Conservation (phyloP, 2,888 invertebrate species). For the Strigamia crassipes region DNA sequence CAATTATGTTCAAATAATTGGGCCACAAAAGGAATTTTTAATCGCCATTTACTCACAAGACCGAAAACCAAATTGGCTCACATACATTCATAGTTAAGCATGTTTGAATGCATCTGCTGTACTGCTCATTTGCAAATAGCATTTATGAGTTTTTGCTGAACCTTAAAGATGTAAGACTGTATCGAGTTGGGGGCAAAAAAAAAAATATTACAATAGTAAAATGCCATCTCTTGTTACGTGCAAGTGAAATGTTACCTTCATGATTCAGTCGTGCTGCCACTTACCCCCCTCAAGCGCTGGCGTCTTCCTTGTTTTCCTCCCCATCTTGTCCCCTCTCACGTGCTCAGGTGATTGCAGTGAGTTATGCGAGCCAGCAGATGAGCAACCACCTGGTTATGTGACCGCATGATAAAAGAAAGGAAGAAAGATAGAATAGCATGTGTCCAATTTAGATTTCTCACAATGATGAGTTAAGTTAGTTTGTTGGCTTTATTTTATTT, state of each 20-base stretch:
- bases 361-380: background rate
- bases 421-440: background rate
- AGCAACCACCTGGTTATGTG: background rate
- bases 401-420: background rate
- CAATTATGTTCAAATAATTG: no score
- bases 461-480: background rate
- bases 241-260: conserved; percentile 10
- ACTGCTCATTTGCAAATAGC: background rate
- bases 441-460: background rate
- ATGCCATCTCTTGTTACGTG: conserved; percentile 2
- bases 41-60: no score
- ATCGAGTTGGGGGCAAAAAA: no score
- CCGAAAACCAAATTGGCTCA: no score
- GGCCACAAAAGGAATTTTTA: no score
- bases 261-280: background rate
- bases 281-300: background rate
- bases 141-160: background rate
- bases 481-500: no score
- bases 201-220: conserved; percentile 1
- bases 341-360: conserved; percentile 3
- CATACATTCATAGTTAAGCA: no score
- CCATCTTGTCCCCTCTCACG: conserved; percentile 10
- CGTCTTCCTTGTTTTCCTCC: conserved; percentile 2
- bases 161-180: background rate
- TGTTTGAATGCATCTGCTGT: no score